These are phyloP conservation scores for Phoenicopterus ruber DNA, from an alignment of 2,113 vertebrate genomes.

Conservation along the genomic window DNA sequence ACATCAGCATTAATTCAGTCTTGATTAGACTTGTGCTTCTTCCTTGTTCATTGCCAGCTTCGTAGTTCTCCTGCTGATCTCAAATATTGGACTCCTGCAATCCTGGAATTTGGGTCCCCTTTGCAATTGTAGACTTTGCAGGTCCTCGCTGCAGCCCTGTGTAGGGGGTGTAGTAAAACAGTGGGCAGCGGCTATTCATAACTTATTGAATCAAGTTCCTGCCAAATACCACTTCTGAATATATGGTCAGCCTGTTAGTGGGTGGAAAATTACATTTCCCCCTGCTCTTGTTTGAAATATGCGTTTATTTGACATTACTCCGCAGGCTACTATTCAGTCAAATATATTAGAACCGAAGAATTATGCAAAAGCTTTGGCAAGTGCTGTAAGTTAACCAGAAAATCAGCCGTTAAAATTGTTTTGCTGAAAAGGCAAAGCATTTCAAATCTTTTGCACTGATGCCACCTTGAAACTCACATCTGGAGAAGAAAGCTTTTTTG, in stretches of 20 bases:
- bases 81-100: background rate
- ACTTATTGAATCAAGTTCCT: background rate
- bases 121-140: background rate
- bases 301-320: background rate
- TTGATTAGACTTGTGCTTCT: slow-evolving; percentile 3
- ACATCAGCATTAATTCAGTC: background rate
- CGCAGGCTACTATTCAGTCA: background rate
- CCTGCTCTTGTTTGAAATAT: background rate
- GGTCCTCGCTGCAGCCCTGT: background rate
- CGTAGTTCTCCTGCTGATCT: background rate
- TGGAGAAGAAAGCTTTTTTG: background rate
- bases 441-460: background rate
- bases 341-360: background rate
- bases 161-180: background rate
- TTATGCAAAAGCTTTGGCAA: background rate
- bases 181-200: background rate
- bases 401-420: background rate
- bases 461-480: background rate
- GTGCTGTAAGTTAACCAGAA: background rate
- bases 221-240: slow-evolving; percentile 20
- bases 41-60: background rate
- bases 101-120: background rate
- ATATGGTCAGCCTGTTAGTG: background rate
- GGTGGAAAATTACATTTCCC: slow-evolving; percentile 34
- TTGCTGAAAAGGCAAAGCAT: background rate